These are phyloP conservation scores for Oenanthe melanoleuca DNA, from an alignment of 2,113 vertebrate genomes.

Conservation along the genomic window DNA sequence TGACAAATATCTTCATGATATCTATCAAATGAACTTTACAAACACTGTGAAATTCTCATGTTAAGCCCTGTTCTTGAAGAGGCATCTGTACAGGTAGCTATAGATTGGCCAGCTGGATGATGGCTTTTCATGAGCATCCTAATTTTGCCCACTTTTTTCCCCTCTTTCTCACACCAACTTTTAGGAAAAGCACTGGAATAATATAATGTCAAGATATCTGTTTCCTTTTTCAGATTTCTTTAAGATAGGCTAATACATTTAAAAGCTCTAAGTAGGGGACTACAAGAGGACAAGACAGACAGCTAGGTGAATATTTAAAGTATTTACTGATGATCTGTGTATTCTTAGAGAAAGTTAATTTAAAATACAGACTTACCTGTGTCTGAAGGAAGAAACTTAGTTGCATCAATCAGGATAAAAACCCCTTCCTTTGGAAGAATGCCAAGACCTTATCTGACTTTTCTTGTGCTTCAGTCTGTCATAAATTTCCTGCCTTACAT, in stretches of 20 bases:
- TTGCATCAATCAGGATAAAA: not conserved
- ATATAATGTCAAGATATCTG: not conserved
- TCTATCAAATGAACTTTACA: not conserved
- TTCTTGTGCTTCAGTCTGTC: not conserved
- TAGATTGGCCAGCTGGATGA: not conserved
- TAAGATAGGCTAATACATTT: not conserved
- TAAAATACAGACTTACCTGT: not conserved
- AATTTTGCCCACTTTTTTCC: not conserved
- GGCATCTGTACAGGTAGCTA: not conserved
- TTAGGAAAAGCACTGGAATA: not conserved
- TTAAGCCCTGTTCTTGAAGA: not conserved
- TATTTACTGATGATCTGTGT: not conserved
- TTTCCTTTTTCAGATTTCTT: not conserved
- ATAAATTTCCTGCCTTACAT: not conserved
- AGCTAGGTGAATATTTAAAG: not conserved
- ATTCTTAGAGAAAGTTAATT: not conserved
- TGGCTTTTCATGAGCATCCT: not conserved
- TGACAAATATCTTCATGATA: not conserved
- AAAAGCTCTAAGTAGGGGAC: not conserved
- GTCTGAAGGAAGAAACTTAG: not conserved
- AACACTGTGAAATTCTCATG: accelerated
- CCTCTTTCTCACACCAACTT: not conserved
- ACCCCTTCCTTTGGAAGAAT: not conserved
- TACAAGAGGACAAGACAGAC: not conserved
- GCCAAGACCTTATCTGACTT: not conserved